Evolutionary conservation across 1,140 invertebrate genomes (phyloP).

Genomic region (Drosophila repletoides): DNA sequence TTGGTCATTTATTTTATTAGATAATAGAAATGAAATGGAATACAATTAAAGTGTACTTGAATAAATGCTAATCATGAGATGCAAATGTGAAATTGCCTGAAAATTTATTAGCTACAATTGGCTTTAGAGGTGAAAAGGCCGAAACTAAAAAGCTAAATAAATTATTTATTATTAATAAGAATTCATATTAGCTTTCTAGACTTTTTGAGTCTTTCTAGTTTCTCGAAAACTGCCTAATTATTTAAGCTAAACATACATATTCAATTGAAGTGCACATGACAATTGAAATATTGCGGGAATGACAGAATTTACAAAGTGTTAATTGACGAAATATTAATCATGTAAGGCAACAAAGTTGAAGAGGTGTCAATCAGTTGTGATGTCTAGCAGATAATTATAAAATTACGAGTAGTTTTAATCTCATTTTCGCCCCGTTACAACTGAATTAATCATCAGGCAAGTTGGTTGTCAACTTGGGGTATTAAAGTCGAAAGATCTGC

Average conservation of each 20-base stretch:
- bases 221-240: too few relatives aligned
- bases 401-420: not conserved
- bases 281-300: too few relatives aligned
- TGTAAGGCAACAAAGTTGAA: slow-evolving; percentile 13
- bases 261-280: slow-evolving; percentile 11
- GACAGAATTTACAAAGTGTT: not conserved
- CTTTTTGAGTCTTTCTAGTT: too few relatives aligned
- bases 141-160: not conserved
- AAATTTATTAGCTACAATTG: slow-evolving; percentile 67
- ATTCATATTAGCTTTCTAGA: too few relatives aligned
- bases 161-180: too few relatives aligned
- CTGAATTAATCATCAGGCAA: too few relatives aligned
- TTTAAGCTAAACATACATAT: too few relatives aligned
- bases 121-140: slow-evolving; percentile 33
- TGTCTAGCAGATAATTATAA: not conserved
- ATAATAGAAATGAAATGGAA: slow-evolving; percentile 40
- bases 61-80: slow-evolving; percentile 59
- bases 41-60: slow-evolving; percentile 68
- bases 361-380: not conserved
- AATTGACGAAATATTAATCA: slow-evolving; percentile 30
- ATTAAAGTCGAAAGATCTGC: not conserved
- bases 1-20: slow-evolving; percentile 38
- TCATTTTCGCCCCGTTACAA: not conserved
- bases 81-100: slow-evolving; percentile 34
- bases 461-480: too few relatives aligned